Percentiles rank a stretch among this genome's conserved stretches.
Evolutionary conservation across 2,113 vertebrate species (phyloP).

Genomic region (Caracal caracal): DNA sequence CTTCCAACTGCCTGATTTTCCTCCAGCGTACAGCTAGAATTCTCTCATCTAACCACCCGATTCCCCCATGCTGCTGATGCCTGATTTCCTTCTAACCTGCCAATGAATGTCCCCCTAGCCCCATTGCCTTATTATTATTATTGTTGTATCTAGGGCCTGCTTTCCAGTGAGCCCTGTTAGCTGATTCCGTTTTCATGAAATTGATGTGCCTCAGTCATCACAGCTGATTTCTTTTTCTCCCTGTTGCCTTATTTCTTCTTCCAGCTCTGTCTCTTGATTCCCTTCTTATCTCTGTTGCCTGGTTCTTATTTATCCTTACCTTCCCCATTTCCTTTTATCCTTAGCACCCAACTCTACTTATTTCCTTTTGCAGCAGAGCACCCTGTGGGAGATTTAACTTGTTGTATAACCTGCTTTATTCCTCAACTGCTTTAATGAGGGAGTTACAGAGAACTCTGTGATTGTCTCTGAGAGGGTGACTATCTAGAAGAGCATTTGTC

Average conservation of each 20-base stretch:
- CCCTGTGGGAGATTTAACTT: slow-evolving; percentile 21
- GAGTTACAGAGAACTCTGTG: neutral
- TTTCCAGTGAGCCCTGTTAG: neutral
- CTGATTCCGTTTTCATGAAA: neutral
- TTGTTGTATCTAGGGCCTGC: neutral
- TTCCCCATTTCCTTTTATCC: slow-evolving; percentile 2
- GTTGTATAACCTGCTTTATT: slow-evolving; percentile 19
- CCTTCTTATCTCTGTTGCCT: slow-evolving; percentile 11
- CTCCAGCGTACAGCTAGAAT: neutral
- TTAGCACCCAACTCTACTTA: neutral
- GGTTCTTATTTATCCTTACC: slow-evolving; percentile 4
- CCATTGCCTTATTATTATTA: neutral
- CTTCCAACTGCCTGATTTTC: neutral
- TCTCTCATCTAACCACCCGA: neutral
- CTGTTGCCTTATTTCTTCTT: slow-evolving; percentile 46
- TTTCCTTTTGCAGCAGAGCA: neutral
- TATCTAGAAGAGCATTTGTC: neutral
- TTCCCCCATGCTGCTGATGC: neutral
- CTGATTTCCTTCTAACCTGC: slow-evolving; percentile 23
- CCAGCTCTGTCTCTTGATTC: neutral
- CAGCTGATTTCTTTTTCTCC: slow-evolving; percentile 30
- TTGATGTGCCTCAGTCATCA: neutral
- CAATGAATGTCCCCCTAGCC: neutral
- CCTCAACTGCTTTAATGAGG: neutral
- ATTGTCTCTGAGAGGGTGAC: neutral